Conservation (phyloP, 2,888 invertebrate genomes). For the Papilio gigon region DNA sequence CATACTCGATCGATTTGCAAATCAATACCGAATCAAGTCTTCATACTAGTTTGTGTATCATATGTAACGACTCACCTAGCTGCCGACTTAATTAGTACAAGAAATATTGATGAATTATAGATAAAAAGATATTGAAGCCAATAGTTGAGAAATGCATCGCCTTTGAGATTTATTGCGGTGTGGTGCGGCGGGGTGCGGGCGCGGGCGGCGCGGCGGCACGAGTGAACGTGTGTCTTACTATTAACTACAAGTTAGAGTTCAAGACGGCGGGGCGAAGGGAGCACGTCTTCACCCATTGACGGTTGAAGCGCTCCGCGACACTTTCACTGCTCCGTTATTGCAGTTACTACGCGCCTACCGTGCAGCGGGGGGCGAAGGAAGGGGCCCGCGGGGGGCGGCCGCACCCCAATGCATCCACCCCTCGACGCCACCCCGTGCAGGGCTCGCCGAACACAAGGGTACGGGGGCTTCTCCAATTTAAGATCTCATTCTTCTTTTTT, state of each 20-base stretch:
- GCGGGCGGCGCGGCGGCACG: slow-evolving; percentile 21
- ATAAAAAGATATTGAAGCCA: too few species aligned
- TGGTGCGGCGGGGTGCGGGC: neutral
- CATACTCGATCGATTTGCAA: slow-evolving; percentile 54
- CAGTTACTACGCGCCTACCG: slow-evolving; percentile 82
- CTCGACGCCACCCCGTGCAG: slow-evolving; percentile 65
- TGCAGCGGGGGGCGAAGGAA: slow-evolving; percentile 65
- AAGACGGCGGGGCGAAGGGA: slow-evolving; percentile 79
- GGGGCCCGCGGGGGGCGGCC: slow-evolving; percentile 49
- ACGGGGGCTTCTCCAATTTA: slow-evolving; percentile 66
- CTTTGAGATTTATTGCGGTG: neutral
- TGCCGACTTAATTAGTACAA: neutral
- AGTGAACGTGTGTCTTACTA: slow-evolving; percentile 57
- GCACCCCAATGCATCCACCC: slow-evolving; percentile 78
- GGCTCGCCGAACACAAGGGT: slow-evolving; percentile 70
- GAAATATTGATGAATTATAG: too few species aligned
- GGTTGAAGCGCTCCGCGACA: slow-evolving; percentile 81
- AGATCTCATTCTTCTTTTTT: slow-evolving; percentile 58
- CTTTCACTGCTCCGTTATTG: slow-evolving; percentile 82
- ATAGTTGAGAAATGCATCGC: neutral
- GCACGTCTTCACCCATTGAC: slow-evolving; percentile 82
- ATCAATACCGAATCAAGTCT: slow-evolving; percentile 16
- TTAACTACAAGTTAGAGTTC: slow-evolving; percentile 75
- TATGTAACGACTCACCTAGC: neutral
- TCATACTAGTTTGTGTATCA: neutral